phyloP scores from a whole-genome alignment of 2,797 vertebrate species.

The Notamacropus eugenii region DNA sequence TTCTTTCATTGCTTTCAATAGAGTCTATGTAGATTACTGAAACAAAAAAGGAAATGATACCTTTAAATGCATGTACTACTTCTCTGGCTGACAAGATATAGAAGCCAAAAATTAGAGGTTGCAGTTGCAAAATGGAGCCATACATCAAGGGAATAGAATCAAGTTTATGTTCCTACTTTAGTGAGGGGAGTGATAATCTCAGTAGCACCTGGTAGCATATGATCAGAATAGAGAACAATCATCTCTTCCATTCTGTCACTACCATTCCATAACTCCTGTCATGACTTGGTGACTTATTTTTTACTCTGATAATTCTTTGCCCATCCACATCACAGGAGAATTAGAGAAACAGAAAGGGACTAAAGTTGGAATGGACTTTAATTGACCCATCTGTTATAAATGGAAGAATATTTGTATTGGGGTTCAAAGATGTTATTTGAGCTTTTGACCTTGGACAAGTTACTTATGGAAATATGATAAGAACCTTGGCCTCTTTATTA shows the following conservation, averaged over 20 bases:
- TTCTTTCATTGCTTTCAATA: not conserved
- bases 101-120: not conserved
- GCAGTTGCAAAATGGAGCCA: not conserved
- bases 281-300: not conserved
- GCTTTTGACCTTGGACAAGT: not conserved
- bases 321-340: not conserved
- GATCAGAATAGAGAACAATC: not conserved
- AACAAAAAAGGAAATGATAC: not conserved
- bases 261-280: not conserved
- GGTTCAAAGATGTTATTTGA: not conserved
- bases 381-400: not conserved
- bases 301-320: not conserved
- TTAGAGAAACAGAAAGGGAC: not conserved
- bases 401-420: not conserved
- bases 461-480: not conserved
- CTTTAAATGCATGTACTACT: not conserved
- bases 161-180: not conserved
- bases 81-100: not conserved
- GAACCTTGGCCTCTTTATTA: not conserved
- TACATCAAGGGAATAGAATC: not conserved
- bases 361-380: not conserved
- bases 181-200: not conserved
- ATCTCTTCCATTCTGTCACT: not conserved
- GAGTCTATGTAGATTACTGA: not conserved
- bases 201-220: not conserved